A percentile compares a stretch with the other conserved stretches of the same genome.
Conservation (phyloP, 2,888 invertebrate species). For the Drosophila stalkeri region DNA sequence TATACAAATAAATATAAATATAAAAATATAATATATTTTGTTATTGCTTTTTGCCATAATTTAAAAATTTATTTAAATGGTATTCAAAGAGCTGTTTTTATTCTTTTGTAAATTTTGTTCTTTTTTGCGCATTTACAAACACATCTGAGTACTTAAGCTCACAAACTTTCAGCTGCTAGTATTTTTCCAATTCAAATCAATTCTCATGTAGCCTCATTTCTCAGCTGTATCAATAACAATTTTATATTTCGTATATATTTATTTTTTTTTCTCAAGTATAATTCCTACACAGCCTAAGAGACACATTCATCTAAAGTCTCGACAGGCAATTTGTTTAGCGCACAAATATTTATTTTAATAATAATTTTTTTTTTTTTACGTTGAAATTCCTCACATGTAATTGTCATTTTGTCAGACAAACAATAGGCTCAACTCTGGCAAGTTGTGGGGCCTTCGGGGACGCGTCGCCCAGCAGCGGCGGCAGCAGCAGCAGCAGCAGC, state of each 20-base stretch:
- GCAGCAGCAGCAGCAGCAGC: slow-evolving; percentile 26
- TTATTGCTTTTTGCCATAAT: too few relatives aligned
- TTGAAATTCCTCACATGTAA: slow-evolving; percentile 73
- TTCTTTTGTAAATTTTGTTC: background rate
- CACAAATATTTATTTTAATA: slow-evolving; percentile 63
- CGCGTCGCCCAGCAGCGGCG: slow-evolving; percentile 41
- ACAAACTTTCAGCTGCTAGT: background rate
- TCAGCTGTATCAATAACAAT: slow-evolving; percentile 47
- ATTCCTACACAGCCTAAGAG: slow-evolving; percentile 4
- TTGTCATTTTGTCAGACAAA: slow-evolving; percentile 78
- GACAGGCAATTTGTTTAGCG: slow-evolving; percentile 64
- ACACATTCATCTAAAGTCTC: slow-evolving; percentile 13
- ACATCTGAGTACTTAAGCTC: background rate
- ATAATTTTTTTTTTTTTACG: slow-evolving; percentile 21
- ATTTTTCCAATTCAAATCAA: slow-evolving; percentile 9
- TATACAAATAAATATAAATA: too few relatives aligned
- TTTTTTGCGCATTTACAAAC: background rate
- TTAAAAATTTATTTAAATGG: background rate
- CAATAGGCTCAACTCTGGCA: slow-evolving; percentile 58
- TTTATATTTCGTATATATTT: background rate
- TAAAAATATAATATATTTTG: background rate
- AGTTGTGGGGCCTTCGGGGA: slow-evolving; percentile 14
- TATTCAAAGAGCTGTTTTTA: background rate
- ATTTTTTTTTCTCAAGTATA: slow-evolving; percentile 9
- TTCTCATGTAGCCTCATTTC: background rate